Conservation (phyloP, 1,140 invertebrate species). For the Heliconius hewitsoni region DNA sequence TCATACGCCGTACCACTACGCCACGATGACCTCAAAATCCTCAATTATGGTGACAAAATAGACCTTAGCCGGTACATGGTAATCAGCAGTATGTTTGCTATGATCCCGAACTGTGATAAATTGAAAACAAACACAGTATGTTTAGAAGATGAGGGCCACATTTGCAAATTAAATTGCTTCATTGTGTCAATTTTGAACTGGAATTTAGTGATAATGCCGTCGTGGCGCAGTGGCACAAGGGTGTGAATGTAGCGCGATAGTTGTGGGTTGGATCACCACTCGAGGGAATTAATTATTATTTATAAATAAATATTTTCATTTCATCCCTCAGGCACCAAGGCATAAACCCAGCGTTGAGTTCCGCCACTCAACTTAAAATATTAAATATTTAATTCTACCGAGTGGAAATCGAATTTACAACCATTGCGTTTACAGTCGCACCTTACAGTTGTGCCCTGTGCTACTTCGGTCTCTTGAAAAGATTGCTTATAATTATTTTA, state of each 20-base stretch:
- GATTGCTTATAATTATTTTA: conserved; percentile 10
- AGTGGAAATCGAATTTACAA: neutral
- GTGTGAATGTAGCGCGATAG: too few relatives aligned
- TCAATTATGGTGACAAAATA: conserved; percentile 5
- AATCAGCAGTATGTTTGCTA: conserved; percentile 36
- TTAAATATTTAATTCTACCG: too few relatives aligned
- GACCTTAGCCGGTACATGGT: conserved; percentile 27
- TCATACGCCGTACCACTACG: neutral
- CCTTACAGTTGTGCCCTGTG: neutral
- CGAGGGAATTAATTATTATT: too few relatives aligned
- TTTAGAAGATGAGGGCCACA: conserved; percentile 32
- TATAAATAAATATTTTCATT: too few relatives aligned
- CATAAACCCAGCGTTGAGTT: too few relatives aligned
- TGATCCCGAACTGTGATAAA: conserved; percentile 39
- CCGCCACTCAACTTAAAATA: too few relatives aligned
- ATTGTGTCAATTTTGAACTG: conserved; percentile 5
- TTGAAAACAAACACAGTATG: conserved; percentile 40
- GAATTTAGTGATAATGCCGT: neutral
- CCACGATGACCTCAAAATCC: neutral
- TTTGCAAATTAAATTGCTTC: conserved; percentile 32
- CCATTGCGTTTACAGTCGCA: neutral
- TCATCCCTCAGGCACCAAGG: too few relatives aligned
- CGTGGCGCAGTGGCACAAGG: too few relatives aligned
- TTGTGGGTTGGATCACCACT: too few relatives aligned
- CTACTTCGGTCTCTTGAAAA: neutral